Conservation (phyloP, 2,888 invertebrate genomes). For the Ischnura elegans region DNA sequence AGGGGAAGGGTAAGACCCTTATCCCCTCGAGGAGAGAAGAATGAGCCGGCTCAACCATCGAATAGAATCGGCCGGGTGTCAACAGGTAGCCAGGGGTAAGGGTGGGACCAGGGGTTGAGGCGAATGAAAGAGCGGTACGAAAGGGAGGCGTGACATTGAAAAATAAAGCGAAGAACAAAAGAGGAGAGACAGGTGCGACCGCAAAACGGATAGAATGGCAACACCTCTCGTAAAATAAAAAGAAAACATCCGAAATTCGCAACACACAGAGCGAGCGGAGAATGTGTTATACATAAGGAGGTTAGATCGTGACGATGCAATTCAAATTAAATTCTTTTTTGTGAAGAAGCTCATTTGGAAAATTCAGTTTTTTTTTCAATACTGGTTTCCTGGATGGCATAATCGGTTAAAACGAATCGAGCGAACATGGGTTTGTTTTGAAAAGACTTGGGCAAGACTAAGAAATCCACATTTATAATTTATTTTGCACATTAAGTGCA, state of each 20-base stretch:
- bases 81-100: background rate
- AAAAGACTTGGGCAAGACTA: too few relatives aligned
- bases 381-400: too few relatives aligned
- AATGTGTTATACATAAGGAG: too few relatives aligned
- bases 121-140: background rate
- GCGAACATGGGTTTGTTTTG: too few relatives aligned
- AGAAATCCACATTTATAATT: too few relatives aligned
- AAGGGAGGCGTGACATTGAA: background rate
- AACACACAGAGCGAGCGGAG: background rate
- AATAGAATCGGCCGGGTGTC: background rate
- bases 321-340: too few relatives aligned
- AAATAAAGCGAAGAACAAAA: too few relatives aligned
- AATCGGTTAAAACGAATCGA: too few relatives aligned
- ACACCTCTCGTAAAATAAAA: background rate
- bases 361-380: too few relatives aligned
- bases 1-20: background rate
- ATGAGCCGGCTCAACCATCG: background rate
- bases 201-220: background rate
- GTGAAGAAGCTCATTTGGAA: too few relatives aligned
- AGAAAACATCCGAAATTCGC: background rate
- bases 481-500: too few relatives aligned
- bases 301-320: too few relatives aligned
- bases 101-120: background rate
- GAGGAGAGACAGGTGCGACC: background rate
- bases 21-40: background rate